Evolutionary conservation across 1,140 invertebrate genomes (phyloP).

Genomic region (Eumaeus atala): DNA sequence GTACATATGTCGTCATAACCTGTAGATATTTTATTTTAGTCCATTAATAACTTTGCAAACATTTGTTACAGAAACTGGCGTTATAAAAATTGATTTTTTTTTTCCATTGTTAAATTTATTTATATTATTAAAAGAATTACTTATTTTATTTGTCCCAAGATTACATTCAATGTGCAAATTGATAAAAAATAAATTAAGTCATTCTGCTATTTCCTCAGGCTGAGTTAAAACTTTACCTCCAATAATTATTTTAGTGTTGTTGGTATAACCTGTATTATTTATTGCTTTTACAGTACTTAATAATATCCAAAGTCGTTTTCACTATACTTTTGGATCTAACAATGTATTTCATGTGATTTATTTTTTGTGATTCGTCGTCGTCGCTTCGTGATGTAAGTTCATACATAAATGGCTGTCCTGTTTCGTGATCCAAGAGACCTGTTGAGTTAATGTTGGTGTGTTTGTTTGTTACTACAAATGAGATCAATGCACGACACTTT

Average conservation of each 20-base stretch:
- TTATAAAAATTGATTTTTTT: constrained; percentile 7
- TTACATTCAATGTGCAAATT: too few relatives aligned
- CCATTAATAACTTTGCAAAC: not conserved
- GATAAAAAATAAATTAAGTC: constrained; percentile 4
- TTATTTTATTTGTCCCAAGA: not conserved
- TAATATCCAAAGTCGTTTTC: not conserved
- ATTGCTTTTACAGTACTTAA: not conserved
- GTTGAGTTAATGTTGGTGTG: too few relatives aligned
- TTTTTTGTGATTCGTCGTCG: too few relatives aligned
- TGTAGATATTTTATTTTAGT: not conserved
- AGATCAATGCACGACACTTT: constrained; percentile 19
- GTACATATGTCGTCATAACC: constrained; percentile 1
- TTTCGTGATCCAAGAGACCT: too few relatives aligned
- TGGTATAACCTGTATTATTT: not conserved
- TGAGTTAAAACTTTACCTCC: not conserved
- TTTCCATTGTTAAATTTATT: not conserved
- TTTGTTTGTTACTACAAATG: constrained; percentile 21
- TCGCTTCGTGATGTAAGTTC: constrained; percentile 14
- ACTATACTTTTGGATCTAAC: not conserved
- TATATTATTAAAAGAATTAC: not conserved
- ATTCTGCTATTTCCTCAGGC: not conserved
- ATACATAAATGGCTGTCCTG: constrained; percentile 6
- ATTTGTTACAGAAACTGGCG: not conserved
- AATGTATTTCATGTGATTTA: not conserved
- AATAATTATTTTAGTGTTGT: not conserved